Evolutionary conservation across 2,113 vertebrate species (phyloP).

Genomic region (Oreochromis tanganicae): DNA sequence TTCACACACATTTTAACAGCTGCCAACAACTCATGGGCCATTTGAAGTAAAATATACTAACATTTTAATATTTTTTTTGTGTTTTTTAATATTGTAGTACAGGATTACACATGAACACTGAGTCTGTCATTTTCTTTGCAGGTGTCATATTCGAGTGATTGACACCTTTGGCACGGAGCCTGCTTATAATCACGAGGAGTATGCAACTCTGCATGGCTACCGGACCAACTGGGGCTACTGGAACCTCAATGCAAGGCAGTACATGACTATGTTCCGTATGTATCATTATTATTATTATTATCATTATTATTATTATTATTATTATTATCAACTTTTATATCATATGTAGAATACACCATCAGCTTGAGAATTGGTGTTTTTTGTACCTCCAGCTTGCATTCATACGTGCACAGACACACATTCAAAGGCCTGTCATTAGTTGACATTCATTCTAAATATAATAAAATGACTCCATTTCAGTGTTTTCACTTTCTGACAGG

Average conservation of each 20-base stretch:
- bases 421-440: neutral
- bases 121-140: slow-evolving; percentile 34
- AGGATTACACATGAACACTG: neutral
- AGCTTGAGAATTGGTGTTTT: neutral
- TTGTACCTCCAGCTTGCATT: neutral
- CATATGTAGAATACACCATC: neutral
- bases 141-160: slow-evolving; percentile 93
- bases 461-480: neutral
- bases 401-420: neutral
- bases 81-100: neutral
- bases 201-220: slow-evolving; percentile 90
- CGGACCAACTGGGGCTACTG: slow-evolving; percentile 99
- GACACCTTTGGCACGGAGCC: slow-evolving; percentile 97
- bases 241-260: slow-evolving; percentile 93
- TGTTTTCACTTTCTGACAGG: slow-evolving; percentile 46
- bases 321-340: neutral
- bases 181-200: slow-evolving; percentile 95
- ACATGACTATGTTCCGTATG: slow-evolving; percentile 99
- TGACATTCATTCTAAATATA: slow-evolving; percentile 1
- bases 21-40: neutral
- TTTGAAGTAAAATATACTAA: neutral
- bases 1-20: neutral
- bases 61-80: neutral
- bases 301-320: neutral
- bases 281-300: too few relatives aligned